Evolutionary conservation across 2,113 vertebrate species (phyloP), one percentile per base, ranked within the genome.

Genomic region (Menura novaehollandiae): DNA sequence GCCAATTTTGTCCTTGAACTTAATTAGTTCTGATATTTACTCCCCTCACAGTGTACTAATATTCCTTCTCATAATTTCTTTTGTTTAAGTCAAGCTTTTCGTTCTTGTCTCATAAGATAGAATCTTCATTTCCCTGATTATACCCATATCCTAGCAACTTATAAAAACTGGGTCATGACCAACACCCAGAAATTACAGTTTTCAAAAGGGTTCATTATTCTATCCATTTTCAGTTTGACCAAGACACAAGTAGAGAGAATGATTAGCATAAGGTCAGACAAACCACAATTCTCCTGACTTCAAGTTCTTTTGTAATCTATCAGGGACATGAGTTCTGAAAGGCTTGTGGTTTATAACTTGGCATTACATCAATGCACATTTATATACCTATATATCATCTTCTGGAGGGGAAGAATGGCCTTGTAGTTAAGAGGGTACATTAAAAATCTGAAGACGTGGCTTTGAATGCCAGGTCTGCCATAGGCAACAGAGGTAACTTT

Each of bases 291-390:
- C 88, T 97, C 68, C 68, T 75, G 82, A 91, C 95, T 97, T 94
- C 94, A 89, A 76, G 82, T 91, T 93, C 89, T 96, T 92, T 89
- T 18, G 79, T 89, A 97, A 84, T 97, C 93, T 95, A 47, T 97
- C 97, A 96, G 90, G 87, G 60, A 96, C 77, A 91, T 77, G 91
- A 91, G 91, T 96, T 97, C 88, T 94, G 96, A 95, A 96, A 94
- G 89, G 81, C 73, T 89, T 89, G 91, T 75, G 89, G 94, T 97
- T 96, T 97, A 96, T 96, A 93, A 94, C 93, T 95, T 97, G 94
- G 93, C 95, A 95, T 92, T 95, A 94, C 93, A 97, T 98, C 95
- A 95, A 95, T 95, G 95, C 80, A 79, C 85, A 95, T 96, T 96
- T 96, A 89, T 96, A 93, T 94, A 97, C 92, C 93, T 92, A 97